Evolutionary conservation across 2,888 invertebrate species (phyloP), one percentile per base, ranked within the genome.

Genomic region (Drosophila anomelani): DNA sequence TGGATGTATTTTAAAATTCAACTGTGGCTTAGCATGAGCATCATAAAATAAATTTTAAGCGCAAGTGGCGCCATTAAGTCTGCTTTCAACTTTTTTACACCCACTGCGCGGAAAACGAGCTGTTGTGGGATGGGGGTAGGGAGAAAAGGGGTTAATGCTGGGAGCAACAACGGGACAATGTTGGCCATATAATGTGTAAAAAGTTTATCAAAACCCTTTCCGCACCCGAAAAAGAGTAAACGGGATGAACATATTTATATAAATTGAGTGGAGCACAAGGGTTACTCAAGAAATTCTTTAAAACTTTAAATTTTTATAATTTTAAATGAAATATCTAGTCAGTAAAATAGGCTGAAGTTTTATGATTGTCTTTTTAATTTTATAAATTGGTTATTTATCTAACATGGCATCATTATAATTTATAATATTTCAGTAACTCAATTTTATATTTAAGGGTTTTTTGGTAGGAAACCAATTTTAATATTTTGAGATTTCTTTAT

Each of bases 21-120:
- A 87, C 88, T 85, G 85, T 76, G 80, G 88, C 85, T 88, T 88
- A 89, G 83, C 82, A 81, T 81, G 75, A 76, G 85, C 85, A 82
- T 87, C 88, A 87, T 82, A 82, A 89, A 89, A 90, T 88, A 90
- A 89, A 90, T 90, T 91, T 89, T 85, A 81, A 85, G 79, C 85
- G 73, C 84, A 87, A 85, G 80, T 78, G 91, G 88, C 90, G 90
- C 91, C 91, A 89, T 90, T 87, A 88, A 87, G 87, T 88, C 84
- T 77, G 81, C 89, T 82, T 72, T 83, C 79, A 80, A 85, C 80
- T 86, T 88, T 88, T 89, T 87, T 86, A 77, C 80, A 81, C 80
- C 80, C 81, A 79, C 80, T 85, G 74, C 80, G 85, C 78, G 80
- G 73, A 74, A 57, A 51, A 53, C 56, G 62, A 29, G 44, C 1